These are phyloP conservation scores for Syngnathus acus DNA, from an alignment of 2,797 vertebrate species.

Conservation along the genomic window DNA sequence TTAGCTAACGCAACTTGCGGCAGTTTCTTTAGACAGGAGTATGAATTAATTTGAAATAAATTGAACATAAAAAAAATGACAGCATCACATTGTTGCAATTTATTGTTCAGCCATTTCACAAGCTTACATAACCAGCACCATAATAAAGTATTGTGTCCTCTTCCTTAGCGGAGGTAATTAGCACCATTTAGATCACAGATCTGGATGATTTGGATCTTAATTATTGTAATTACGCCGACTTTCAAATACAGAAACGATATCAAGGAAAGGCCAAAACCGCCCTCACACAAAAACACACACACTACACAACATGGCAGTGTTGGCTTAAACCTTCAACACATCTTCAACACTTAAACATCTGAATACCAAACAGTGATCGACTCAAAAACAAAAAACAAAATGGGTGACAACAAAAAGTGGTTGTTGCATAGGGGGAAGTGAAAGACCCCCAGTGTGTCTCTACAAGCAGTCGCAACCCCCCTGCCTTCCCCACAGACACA, in stretches of 20 bases:
- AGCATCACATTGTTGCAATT: background rate
- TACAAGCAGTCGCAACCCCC: constrained; percentile 15
- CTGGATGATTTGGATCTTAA: background rate
- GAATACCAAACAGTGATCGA: constrained; percentile 55
- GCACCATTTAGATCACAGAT: background rate
- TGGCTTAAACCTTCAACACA: background rate
- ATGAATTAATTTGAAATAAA: background rate
- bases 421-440: constrained; percentile 53
- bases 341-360: constrained; percentile 35
- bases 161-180: background rate
- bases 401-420: constrained; percentile 55
- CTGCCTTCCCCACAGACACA: constrained; percentile 11
- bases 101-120: background rate
- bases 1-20: background rate
- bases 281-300: background rate
- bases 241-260: background rate
- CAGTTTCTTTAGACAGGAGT: background rate
- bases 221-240: background rate
- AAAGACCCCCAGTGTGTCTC: constrained; percentile 60
- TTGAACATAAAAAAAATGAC: background rate
- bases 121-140: background rate
- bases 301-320: background rate
- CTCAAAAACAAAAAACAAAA: constrained; percentile 14
- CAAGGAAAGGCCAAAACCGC: background rate
- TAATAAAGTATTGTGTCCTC: background rate